Evolutionary conservation across 37 sponge, comb jelly and placozoan genomes (phyloP), one percentile per base, ranked within the genome.

Genomic region (Ephydatia muelleri): DNA sequence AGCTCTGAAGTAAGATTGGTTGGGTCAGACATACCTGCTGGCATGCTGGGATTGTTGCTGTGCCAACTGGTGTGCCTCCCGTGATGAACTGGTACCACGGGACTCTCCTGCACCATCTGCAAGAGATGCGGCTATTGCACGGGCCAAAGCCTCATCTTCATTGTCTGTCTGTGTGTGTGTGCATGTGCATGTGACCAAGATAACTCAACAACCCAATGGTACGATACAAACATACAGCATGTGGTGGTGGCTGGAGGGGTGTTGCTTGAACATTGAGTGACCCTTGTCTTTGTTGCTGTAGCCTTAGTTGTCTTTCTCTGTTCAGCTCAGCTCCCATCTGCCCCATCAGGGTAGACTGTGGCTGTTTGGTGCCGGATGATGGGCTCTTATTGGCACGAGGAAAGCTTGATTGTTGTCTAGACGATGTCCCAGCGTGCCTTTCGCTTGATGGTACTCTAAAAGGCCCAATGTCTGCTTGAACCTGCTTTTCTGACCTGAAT

Each of bases 101-200:
- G 22, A 78, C 12, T 49, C 30, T 12, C 9, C 66, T 28, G 34
- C 82, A 37, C 82, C 76, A 4, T 94, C 89, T 4, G 81, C 48
- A 38, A 94, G 75, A 0, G 94, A 94, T 16, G 86, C 92, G 32
- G 94, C 94, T 72, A 94, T 88, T 4, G 94, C 94, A 33, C 72
- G 67, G 16, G 94, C 94, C 22, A 94, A 65, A 19, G 92, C 94
- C 49, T 82, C 92, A 38, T 94, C 94, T 36, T 94, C 94, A 47
- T 87, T 85, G 28, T 35, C 19, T 37, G 34, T 36, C 29, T 35
- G 40, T 8, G 35, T 6, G 35, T 5, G 37, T 57, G 57, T 14
- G 57, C 57, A 11, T 57, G 57, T 11, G 57, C n/a, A 85, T 65
- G 34, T 85, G 85, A n/a, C n/a, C n/a, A n/a, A n/a, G n/a, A n/a